Evolutionary conservation across 1,140 invertebrate species (phyloP), one percentile per base, ranked within the genome.

Genomic region (Drosophila ogumai): DNA sequence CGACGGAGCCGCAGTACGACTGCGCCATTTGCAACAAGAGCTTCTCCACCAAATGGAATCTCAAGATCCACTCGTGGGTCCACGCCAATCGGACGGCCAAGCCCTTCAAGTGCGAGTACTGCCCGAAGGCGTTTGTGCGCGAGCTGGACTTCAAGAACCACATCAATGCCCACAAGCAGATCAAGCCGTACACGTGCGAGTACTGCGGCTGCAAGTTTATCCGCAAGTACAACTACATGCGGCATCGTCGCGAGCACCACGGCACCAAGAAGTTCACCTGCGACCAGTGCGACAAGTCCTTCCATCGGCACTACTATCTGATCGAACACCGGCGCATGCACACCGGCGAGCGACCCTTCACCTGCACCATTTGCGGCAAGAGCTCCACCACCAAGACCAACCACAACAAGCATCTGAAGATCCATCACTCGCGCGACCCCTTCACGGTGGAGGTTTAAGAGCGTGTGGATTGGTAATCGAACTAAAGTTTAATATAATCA

Each of bases 121-220:
- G 97, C 92, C 96, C 96, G 82, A 95, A 96, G 44, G 96, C 96
- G 15, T 97, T 97, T 93, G 95, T 97, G 60, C 94, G 96, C 4
- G 95, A 96, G 81, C 94, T 95, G 46, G 96, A 97, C 82, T 96
- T 96, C 86, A 94, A 96, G 6, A 96, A 96, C 15, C 97, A 98
- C 93, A 96, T 97, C 94, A 96, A 97, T 92, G 95, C 96, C 31
- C 96, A 97, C 93, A 95, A 95, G 67, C 95, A 96, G 58, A 95
- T 97, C 40, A 94, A 95, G 60, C 96, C 96, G 3, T 98, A 97
- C 92, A 97, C 96, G 2, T 98, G 97, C 92, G 98, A 98, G 86
- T 96, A 97, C 91, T 99, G 98, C 92, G 98, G 97, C 31, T 97
- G 97, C 49, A 96, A 98, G 87, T 99, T 99, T 92, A 98, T 98